These are phyloP conservation scores for Entomobrya multifasciata DNA, from an alignment of 2,888 invertebrate genomes.

Conservation along the genomic window DNA sequence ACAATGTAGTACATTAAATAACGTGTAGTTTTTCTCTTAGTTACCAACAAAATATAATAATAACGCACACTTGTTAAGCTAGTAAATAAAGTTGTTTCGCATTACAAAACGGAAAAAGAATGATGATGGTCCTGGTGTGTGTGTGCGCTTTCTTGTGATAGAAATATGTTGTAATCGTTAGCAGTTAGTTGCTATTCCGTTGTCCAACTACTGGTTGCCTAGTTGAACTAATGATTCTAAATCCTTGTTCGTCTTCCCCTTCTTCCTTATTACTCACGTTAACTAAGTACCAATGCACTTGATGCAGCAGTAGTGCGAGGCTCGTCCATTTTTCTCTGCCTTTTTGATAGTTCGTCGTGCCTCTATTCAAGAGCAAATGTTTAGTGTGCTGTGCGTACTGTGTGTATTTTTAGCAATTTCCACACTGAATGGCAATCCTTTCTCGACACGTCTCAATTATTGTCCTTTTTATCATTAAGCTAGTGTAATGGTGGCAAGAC, in stretches of 20 bases:
- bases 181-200: slow-evolving; percentile 10
- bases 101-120: slow-evolving; percentile 38
- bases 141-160: slow-evolving; percentile 6
- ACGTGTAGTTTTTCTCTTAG: neutral
- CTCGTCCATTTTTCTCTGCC: neutral
- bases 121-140: slow-evolving; percentile 33
- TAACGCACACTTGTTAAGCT: neutral
- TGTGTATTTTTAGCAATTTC: slow-evolving; percentile 26
- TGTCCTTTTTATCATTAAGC: slow-evolving; percentile 58
- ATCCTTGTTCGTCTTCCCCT: too few relatives aligned
- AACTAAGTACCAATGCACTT: neutral
- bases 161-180: slow-evolving; percentile 28
- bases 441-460: slow-evolving; percentile 65
- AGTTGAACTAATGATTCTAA: slow-evolving; percentile 45
- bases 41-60: neutral
- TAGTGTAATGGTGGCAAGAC: slow-evolving; percentile 28
- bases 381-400: neutral
- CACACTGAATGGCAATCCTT: slow-evolving; percentile 35
- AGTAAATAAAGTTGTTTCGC: slow-evolving; percentile 22
- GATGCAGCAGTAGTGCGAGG: slow-evolving; percentile 2
- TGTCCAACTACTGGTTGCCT: slow-evolving; percentile 50
- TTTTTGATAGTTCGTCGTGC: too few relatives aligned
- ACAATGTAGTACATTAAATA: slow-evolving; percentile 17
- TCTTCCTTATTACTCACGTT: slow-evolving; percentile 28
- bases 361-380: neutral